These are phyloP conservation scores for Cylloceria caligata DNA, from an alignment of 2,888 invertebrate species.

Conservation along the genomic window DNA sequence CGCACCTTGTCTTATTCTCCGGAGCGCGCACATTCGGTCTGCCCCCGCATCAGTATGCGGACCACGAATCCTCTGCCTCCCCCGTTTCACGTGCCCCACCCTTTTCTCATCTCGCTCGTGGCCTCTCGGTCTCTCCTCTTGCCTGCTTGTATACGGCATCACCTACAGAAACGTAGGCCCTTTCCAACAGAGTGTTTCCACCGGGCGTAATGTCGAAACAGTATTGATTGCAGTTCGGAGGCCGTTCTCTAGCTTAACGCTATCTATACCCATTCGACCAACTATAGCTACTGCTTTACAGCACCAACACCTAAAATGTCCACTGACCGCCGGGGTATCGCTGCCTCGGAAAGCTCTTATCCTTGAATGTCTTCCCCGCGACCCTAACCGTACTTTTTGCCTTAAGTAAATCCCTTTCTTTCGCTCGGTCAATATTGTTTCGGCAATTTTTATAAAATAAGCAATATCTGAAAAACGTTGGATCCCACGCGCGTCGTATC, in stretches of 20 bases:
- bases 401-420: background rate
- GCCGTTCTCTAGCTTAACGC: conserved; percentile 77
- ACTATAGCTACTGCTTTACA: conserved; percentile 1
- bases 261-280: conserved; percentile 58
- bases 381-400: background rate
- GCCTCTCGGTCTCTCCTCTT: conserved; percentile 67
- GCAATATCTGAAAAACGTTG: conserved; percentile 8
- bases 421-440: conserved; percentile 5
- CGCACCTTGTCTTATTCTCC: conserved; percentile 67
- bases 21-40: conserved; percentile 74
- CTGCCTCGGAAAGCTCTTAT: conserved; percentile 5
- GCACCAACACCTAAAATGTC: conserved; percentile 51
- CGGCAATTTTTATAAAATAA: conserved; percentile 1
- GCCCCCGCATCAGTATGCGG: conserved; percentile 83
- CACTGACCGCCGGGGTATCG: conserved; percentile 33
- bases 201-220: conserved; percentile 83
- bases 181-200: conserved; percentile 83
- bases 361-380: background rate
- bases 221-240: conserved; percentile 83
- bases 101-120: conserved; percentile 64
- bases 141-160: conserved; percentile 64
- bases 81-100: conserved; percentile 66
- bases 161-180: conserved; percentile 82
- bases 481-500: background rate
- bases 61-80: conserved; percentile 79